These are phyloP conservation scores for Leptonema lineaticorne DNA, from an alignment of 1,140 invertebrate genomes.

Conservation along the genomic window DNA sequence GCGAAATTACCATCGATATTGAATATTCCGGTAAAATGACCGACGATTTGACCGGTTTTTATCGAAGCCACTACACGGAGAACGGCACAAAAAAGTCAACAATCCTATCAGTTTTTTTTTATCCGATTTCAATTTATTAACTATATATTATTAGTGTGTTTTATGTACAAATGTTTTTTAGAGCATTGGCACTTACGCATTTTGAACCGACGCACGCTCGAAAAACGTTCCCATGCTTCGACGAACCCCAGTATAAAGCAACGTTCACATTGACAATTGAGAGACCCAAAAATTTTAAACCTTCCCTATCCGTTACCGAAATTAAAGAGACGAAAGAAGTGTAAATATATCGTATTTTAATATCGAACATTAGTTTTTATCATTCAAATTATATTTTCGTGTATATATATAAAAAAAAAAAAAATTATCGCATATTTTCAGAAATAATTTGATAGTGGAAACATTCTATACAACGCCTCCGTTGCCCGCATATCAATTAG, in stretches of 20 bases:
- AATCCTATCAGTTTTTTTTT: no score
- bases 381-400: no score
- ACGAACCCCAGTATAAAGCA: slow-evolving; percentile 77
- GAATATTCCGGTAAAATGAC: slow-evolving; percentile 49
- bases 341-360: no score
- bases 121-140: no score
- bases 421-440: no score
- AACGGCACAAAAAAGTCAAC: slow-evolving; percentile 41
- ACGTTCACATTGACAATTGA: slow-evolving; percentile 68
- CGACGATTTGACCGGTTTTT: slow-evolving; percentile 68
- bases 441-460: no score
- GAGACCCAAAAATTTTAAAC: slow-evolving; percentile 47
- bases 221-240: slow-evolving; percentile 71
- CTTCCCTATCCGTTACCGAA: neutral
- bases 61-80: slow-evolving; percentile 65
- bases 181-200: no score
- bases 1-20: slow-evolving; percentile 37
- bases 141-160: no score
- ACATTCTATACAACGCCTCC: slow-evolving; percentile 60
- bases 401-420: no score
- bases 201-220: slow-evolving; percentile 71
- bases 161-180: no score
- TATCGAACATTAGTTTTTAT: no score
- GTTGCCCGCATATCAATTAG: slow-evolving; percentile 83
- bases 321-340: no score